Conservation (phyloP, 2,888 invertebrate species). For the Sesia bembeciformis region DNA sequence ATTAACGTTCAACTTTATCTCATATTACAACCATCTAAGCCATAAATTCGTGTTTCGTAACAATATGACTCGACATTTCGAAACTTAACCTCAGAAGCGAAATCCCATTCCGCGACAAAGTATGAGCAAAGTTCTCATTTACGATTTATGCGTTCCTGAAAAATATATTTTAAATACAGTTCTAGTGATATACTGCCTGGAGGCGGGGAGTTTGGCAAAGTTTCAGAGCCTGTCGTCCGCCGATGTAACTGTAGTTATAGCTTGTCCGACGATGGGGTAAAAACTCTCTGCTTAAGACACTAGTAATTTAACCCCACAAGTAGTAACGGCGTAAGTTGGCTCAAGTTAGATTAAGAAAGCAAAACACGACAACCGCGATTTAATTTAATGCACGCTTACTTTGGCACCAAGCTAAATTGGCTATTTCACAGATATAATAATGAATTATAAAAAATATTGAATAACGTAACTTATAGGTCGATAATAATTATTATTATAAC, state of each 20-base stretch:
- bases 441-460: too few species aligned
- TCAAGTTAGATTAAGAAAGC: slow-evolving; percentile 4
- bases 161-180: slow-evolving; percentile 37
- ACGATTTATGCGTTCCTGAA: slow-evolving; percentile 34
- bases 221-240: slow-evolving; percentile 23
- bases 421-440: too few species aligned
- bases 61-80: not conserved
- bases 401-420: too few species aligned
- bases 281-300: slow-evolving; percentile 15
- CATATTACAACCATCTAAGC: not conserved
- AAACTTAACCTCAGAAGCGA: not conserved
- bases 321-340: slow-evolving; percentile 5
- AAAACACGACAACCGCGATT: slow-evolving; percentile 2
- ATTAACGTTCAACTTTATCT: not conserved
- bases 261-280: slow-evolving; percentile 1
- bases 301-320: slow-evolving; percentile 14
- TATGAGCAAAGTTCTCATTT: slow-evolving; percentile 30
- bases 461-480: too few species aligned
- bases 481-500: too few species aligned
- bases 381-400: not conserved
- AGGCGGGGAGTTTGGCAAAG: slow-evolving; percentile 27
- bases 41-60: not conserved
- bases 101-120: not conserved
- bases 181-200: slow-evolving; percentile 23
- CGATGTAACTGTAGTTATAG: slow-evolving; percentile 7